These are phyloP conservation scores for Drosophila picticornis DNA, from an alignment of 2,888 invertebrate species.

Conservation along the genomic window DNA sequence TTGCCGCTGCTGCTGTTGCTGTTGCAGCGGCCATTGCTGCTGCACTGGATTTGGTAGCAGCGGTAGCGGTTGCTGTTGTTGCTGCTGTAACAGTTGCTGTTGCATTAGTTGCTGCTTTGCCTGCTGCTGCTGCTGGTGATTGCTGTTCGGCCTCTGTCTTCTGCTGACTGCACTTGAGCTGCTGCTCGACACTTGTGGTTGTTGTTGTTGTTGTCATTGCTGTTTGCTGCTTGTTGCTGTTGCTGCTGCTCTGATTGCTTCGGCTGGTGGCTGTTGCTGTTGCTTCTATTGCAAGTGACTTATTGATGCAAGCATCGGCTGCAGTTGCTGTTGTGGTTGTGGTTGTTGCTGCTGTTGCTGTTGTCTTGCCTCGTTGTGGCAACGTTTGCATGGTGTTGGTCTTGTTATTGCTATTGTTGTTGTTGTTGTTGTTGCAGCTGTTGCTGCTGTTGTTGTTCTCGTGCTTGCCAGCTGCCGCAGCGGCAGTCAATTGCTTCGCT, in stretches of 20 bases:
- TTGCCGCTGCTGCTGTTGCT: conserved; percentile 82
- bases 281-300: conserved; percentile 12
- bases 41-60: conserved; percentile 53
- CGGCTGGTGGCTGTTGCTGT: conserved; percentile 25
- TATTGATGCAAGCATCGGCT: conserved; percentile 12
- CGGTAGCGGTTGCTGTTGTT: conserved; percentile 19
- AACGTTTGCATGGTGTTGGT: conserved; percentile 30
- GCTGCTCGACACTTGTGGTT: conserved; percentile 41
- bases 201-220: conserved; percentile 45
- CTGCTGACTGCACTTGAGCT: conserved; percentile 34
- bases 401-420: conserved; percentile 33
- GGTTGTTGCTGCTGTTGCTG: conserved; percentile 19
- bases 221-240: conserved; percentile 34
- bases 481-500: conserved; percentile 73
- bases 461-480: conserved; percentile 55
- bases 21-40: conserved; percentile 74
- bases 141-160: conserved; percentile 49
- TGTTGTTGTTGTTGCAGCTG: conserved; percentile 37
- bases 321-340: conserved; percentile 36
- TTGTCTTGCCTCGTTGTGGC: conserved; percentile 31
- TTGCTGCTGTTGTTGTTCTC: conserved; percentile 45
- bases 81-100: conserved; percentile 35
- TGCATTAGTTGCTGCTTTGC: conserved; percentile 41
- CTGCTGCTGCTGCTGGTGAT: conserved; percentile 39
- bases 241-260: conserved; percentile 26